These are phyloP conservation scores for Calypte anna DNA, from an alignment of 2,113 vertebrate species.

Conservation along the genomic window DNA sequence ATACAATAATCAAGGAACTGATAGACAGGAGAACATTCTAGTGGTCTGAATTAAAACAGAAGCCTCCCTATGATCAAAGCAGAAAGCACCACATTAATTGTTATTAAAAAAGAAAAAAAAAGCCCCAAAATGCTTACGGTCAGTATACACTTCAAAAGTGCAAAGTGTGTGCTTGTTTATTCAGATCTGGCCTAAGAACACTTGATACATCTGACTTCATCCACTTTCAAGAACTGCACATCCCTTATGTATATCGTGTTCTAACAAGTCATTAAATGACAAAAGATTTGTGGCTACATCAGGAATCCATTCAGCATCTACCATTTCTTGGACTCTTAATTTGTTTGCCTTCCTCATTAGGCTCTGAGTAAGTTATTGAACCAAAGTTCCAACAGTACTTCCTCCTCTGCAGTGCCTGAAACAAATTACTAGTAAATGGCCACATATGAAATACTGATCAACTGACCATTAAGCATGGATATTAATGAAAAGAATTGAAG, in stretches of 20 bases:
- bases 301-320: neutral
- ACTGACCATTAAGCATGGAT: neutral
- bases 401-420: neutral
- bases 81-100: neutral
- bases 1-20: neutral
- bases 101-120: neutral
- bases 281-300: neutral
- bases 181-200: neutral
- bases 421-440: neutral
- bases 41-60: neutral
- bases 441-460: conserved; percentile 1
- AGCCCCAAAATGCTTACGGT: neutral
- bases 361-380: neutral
- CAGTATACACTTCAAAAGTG: neutral
- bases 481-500: neutral
- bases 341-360: neutral
- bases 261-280: neutral
- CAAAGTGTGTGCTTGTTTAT: neutral
- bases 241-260: neutral
- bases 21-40: neutral
- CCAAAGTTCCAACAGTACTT: neutral
- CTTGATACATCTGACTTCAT: neutral
- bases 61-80: neutral
- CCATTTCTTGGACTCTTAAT: neutral
- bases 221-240: neutral